Evolutionary conservation across 2,888 invertebrate genomes (phyloP), one percentile per base, ranked within the genome.

Genomic region (Oscheius onirici): DNA sequence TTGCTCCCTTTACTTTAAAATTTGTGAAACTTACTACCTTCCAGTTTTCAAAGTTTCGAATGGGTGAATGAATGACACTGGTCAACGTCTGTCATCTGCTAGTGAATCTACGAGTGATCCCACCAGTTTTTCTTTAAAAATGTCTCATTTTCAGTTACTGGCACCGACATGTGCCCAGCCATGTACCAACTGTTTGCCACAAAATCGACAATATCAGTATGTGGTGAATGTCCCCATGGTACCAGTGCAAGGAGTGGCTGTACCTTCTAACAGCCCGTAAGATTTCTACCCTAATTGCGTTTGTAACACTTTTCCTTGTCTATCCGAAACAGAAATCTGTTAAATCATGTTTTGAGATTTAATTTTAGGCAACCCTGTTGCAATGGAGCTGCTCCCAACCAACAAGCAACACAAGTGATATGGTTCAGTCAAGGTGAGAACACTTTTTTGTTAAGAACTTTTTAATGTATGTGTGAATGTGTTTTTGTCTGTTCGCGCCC

Each of bases 161-260:
- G 73, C 67, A 40, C 69, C 75, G 22, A 71, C 71, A 15, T 78
- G 78, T 44, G 55, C 73, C 28, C 61, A 74, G 13, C 78, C 75
- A 71, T 78, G 78, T 28, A 69, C 67, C 71, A 74, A 68, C 60
- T 78, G 78, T 41, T 43, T 71, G 5, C 72, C 74, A 1, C 73
- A 73, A 52, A 69, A 63, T 41, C 44, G 24, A 34, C 69, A 76
- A 60, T 76, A 74, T 61, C 74, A 74, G 73, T 78, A 78, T 65
- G 76, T 78, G 2, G 49, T 78, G 28, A 74, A 75, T 61, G 69
- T 75, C 28, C 75, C 74, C 3, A 15, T 68, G 43, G 68, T 57
- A 6, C 68, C 68, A 15, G 68, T 68, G 13, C 68, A 68, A 68
- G 68, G 57, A 49, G 68, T 68, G 17, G 68, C 68, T 11, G 57